Conservation (phyloP, 1,140 invertebrate genomes). For the Zaprionus lachaisei region DNA sequence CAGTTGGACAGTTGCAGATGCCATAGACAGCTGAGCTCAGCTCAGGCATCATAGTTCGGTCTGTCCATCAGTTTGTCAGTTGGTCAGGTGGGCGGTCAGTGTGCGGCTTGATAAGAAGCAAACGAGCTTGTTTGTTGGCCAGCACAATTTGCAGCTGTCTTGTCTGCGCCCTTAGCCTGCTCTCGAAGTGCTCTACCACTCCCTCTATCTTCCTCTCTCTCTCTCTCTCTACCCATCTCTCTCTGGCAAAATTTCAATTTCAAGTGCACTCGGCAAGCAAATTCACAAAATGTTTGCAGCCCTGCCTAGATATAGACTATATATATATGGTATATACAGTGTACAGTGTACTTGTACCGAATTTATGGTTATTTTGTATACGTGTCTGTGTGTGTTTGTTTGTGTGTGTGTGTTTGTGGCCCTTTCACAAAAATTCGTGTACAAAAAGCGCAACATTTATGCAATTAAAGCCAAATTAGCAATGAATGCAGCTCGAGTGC, state of each 20-base stretch:
- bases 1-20: background rate
- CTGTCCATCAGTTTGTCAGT: constrained; percentile 37
- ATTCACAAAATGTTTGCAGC: constrained; percentile 66
- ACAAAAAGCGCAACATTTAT: constrained; percentile 82
- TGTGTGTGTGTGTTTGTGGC: constrained; percentile 12
- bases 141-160: constrained; percentile 53
- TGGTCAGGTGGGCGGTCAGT: constrained; percentile 46
- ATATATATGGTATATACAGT: constrained; percentile 5
- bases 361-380: constrained; percentile 64
- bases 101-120: constrained; percentile 62
- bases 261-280: constrained; percentile 74
- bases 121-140: constrained; percentile 68
- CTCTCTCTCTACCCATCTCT: constrained; percentile 15
- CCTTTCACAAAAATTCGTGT: constrained; percentile 57
- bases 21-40: background rate
- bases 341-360: constrained; percentile 39
- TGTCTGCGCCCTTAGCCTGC: constrained; percentile 48
- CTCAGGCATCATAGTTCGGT: background rate
- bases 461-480: constrained; percentile 83
- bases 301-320: constrained; percentile 44
- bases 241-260: constrained; percentile 75
- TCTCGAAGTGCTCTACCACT: background rate
- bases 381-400: background rate
- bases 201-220: constrained; percentile 5
- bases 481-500: constrained; percentile 81